Evolutionary conservation across 1,140 invertebrate genomes (phyloP), one percentile per base, ranked within the genome.

Genomic region (Agrilus planipennis): DNA sequence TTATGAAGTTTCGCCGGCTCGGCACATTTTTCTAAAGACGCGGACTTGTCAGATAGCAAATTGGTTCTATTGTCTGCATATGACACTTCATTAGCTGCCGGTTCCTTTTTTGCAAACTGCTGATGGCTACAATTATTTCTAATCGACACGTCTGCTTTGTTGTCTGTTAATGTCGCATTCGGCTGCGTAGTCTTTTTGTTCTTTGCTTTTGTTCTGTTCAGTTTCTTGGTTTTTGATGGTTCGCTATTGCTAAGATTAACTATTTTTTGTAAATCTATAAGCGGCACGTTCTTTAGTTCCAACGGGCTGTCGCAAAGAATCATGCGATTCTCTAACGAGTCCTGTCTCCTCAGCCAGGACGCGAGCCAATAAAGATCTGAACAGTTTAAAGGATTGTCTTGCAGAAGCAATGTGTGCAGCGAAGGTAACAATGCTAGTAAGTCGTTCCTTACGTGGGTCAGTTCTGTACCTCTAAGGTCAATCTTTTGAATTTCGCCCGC

Each of bases 341-440:
- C 57, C 49, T 70, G 70, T 39, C 71, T 67, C 45, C 68, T 64
- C 53, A 79, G 63, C 78, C 78, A 81, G 29, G 73, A 66, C 3
- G 69, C 71, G 1, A 80, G 46, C 77, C 78, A 81, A 22, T 71
- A 54, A 18, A 78, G 64, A 18, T 72, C 68, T 14, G 60, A 72
- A 52, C 78, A 82, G 51, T 80, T 74, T 54, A 80, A 70, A 11
- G 65, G 60, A 52, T 82, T 82, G 2, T 71, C 74, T 22, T 67
- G 60, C 15, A 82, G 51, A 46, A 71, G 62, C 1, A 84, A 53
- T 5, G 63, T 60, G 31, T 69, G 69, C 34, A 89, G 53, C 49
- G 82, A 73, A 0, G 80, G 77, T 25, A 89, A 69, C 48, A 77
- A 74, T 46, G 75, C 73, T 17, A 76, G 62, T 14, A 89, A 62